Evolutionary conservation across 2,113 vertebrate genomes (phyloP), one percentile per base, ranked within the genome.

Genomic region (Indri indri): DNA sequence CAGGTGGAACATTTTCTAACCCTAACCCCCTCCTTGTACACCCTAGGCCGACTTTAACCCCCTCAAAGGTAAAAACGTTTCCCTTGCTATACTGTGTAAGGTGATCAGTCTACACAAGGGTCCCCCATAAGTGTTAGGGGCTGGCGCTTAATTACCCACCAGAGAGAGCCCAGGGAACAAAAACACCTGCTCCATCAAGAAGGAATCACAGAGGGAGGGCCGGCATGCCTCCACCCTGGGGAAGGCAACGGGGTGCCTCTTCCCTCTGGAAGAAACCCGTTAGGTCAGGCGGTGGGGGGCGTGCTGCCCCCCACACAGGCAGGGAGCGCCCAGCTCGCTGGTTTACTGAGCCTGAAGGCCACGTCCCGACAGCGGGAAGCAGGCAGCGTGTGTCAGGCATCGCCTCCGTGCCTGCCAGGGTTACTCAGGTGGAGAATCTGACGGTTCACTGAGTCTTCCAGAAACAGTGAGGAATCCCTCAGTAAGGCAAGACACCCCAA

Each of bases 1-100:
- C n/a, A 37, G 32, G 3, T 4, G 23, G 37, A 59, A 18, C 61
- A 2, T 22, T 37, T 27, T 63, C 61, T 63, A 63, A 5, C 30
- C 59, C 23, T 2, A 11, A 37, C 11, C 11, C 47, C 20, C 59
- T 32, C 27, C 2, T n/a, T 1, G 0, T 0, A 16, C 11, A 20
- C 23, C 9, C 12, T 0, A 6, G 34, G 52, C 57, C 40, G 34
- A 11, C 2, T 11, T 11, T 27, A 5, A 23, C 10, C 54, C 52
- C 11, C 50, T 70, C 27, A 11, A 2, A 14, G 32, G 4, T 1
- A 20, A 27, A 52, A 50, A 4, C 14, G 3, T 9, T 34, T 27
- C 16, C 50, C 34, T 22, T 94, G 1, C 50, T 3, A 1, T 8
- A 5, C 40, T 11, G 65, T 27, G 23, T 0, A 5, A 1, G 25